phyloP scores from a whole-genome alignment of 2,888 invertebrate species.

The Xylota segnis region DNA sequence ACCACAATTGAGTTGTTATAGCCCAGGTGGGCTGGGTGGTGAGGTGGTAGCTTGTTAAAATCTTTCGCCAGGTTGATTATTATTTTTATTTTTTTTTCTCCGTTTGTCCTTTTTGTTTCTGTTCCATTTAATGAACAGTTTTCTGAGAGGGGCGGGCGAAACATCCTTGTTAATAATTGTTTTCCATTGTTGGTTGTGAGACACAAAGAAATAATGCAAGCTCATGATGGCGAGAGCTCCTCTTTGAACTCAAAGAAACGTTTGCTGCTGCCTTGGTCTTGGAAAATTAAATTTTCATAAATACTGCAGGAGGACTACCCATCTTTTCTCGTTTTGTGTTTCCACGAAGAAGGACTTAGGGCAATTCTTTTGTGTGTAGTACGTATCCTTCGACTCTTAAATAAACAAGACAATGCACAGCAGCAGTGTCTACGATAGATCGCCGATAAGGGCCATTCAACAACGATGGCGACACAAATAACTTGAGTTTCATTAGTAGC shows the following conservation, averaged over 20 bases:
- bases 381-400: slow-evolving; percentile 3
- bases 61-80: slow-evolving; percentile 62
- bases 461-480: slow-evolving; percentile 57
- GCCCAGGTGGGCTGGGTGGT: background rate
- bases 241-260: slow-evolving; percentile 38
- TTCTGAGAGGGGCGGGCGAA: slow-evolving; percentile 4
- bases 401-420: slow-evolving; percentile 33
- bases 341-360: too few species aligned
- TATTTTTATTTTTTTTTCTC: slow-evolving; percentile 7
- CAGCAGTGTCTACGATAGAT: slow-evolving; percentile 25
- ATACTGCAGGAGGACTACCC: too few species aligned
- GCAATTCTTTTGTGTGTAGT: background rate
- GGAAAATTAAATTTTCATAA: slow-evolving; percentile 55
- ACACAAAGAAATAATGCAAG: slow-evolving; percentile 27
- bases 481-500: slow-evolving; percentile 70
- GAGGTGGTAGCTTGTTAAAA: slow-evolving; percentile 55
- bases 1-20: slow-evolving; percentile 31
- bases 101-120: slow-evolving; percentile 11
- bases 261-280: background rate
- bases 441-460: slow-evolving; percentile 29
- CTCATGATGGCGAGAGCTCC: background rate
- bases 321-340: too few species aligned
- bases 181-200: slow-evolving; percentile 47
- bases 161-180: slow-evolving; percentile 51
- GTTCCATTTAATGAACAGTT: slow-evolving; percentile 28